Base-by-base conservation (phyloP, 2,797 vertebrate genomes). In the Alexandromys oeconomus region DNA sequence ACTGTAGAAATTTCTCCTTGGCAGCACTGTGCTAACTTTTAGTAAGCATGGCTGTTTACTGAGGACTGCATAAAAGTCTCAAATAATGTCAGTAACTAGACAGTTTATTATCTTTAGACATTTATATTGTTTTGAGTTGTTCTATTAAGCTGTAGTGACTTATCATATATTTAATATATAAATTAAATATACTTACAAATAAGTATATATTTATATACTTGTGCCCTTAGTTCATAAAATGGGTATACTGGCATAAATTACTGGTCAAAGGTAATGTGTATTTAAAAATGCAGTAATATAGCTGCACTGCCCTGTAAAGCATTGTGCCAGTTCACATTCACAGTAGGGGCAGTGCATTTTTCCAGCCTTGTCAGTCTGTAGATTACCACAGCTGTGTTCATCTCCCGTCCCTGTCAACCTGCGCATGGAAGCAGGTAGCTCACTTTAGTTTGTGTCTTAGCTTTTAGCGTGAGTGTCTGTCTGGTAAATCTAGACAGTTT, bases 51-150 rank as follows among this genome's bases (percentile, higher is more conserved):
- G 31, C 54, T 74, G 0, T 65, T 85, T 51, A 80, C 84, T 67
- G 84, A 59, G 57, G 43, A 84, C 29, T 87, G 1, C 31, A 2
- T 91, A 27, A 2, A 74, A 71, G 37, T 87, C 27, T 51, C 19
- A 34, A 31, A 15, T 80, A n/a, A 12, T 80, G 25, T 80, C 6
- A 54, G 61, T 84, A 67, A 13, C 86, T 84, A 48, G 48, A 77
- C 21, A 27, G 4, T 95, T 87, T 93, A n/a, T 65, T 87, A 0
- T 90, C 76, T 95, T 87, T 67, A 93, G 76, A 65, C 71, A 92
- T 92, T 87, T 79, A 71, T 43, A 34, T 84, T 80, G 2, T 76
- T 95, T 93, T 91, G 69, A 46, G 65, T 95, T 48, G 21, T 65
- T 91, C 14, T 29, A 23, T 86, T 80, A 77, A 9, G 4, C 77